Evolutionary conservation across 2,888 invertebrate species (phyloP).

Genomic region (Gymnoscelis rufifasciata): DNA sequence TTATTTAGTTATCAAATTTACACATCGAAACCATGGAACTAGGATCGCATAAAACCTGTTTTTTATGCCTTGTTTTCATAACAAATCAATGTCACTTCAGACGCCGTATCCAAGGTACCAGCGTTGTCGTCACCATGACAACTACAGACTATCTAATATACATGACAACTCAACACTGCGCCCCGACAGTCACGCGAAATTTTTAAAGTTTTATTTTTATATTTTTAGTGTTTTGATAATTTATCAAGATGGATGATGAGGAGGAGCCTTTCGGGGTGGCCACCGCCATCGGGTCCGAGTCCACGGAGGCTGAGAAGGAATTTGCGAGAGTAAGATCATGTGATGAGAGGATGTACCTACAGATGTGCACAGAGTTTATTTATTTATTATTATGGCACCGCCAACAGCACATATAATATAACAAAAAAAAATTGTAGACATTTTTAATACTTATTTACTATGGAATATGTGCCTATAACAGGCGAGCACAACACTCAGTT

Average conservation of each 20-base stretch:
- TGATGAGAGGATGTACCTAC: no score
- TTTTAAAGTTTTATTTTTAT: slow-evolving; percentile 31
- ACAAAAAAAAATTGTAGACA: no score
- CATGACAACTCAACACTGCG: not conserved
- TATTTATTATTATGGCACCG: no score
- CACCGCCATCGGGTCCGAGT: slow-evolving; percentile 56
- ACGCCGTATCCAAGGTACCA: slow-evolving; percentile 32
- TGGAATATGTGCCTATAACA: no score
- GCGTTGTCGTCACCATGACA: slow-evolving; percentile 26
- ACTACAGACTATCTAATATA: slow-evolving; percentile 12
- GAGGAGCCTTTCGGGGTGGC: slow-evolving; percentile 55
- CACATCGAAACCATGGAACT: not conserved
- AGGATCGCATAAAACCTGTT: not conserved
- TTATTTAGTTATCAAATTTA: no score
- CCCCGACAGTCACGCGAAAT: slow-evolving; percentile 16
- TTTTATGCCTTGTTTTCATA: not conserved
- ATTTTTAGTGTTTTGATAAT: slow-evolving; percentile 25
- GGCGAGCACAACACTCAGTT: no score
- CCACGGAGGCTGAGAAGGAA: slow-evolving; percentile 67
- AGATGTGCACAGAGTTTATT: no score
- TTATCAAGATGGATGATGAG: slow-evolving; percentile 47
- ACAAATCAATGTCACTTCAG: not conserved
- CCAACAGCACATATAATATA: no score
- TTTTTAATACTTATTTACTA: no score
- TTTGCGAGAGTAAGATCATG: slow-evolving; percentile 50